Evolutionary conservation across 2,113 vertebrate species (phyloP), one percentile per base, ranked within the genome.

Genomic region (Phylloscopus trochilus): DNA sequence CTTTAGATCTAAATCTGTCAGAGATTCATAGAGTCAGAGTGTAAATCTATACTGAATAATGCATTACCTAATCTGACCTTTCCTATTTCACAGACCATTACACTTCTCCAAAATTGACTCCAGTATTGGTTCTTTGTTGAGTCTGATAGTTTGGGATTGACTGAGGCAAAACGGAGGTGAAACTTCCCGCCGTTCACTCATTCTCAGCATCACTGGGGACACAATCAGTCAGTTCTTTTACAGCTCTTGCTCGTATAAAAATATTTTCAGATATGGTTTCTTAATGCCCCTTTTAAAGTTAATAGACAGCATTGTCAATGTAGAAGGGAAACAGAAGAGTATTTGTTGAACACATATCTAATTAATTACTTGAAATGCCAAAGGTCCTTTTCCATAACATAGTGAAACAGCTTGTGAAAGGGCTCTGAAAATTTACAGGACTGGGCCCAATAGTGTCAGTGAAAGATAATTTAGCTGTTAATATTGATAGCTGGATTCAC

Each of bases 61-160:
- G 76, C 21, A 76, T 90, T 83, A 37, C 43, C 80, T 93, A 69
- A 76, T 62, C 70, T 90, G 78, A 92, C 85, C 90, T 90, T 90
- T 95, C 31, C 53, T 73, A 41, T 93, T 91, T 87, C 78, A 73
- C 59, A 79, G 58, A 58, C 56, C 39, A n/a, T 75, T 93, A 43
- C 56, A 17, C 75, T 79, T 76, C 53, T 87, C 77, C 53, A 63
- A 21, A 82, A 85, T 0, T 68, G 74, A 85, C 58, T 82, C 70
- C 10, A 13, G 4, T 67, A 47, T 24, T 80, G 73, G 69, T 9
- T 92, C 15, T 26, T 60, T 43, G 33, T 66, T 84, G 84, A 64
- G 24, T 33, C 27, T 0, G 0, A 59, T 59, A 55, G 22, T 20
- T 83, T 68, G 66, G 62, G 80, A 37, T 23, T 62, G 90, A 63